A percentile compares a stretch with the other conserved stretches of the same genome.
Evolutionary conservation across 2,113 vertebrate species (phyloP).

Genomic region (Alligator sinensis): DNA sequence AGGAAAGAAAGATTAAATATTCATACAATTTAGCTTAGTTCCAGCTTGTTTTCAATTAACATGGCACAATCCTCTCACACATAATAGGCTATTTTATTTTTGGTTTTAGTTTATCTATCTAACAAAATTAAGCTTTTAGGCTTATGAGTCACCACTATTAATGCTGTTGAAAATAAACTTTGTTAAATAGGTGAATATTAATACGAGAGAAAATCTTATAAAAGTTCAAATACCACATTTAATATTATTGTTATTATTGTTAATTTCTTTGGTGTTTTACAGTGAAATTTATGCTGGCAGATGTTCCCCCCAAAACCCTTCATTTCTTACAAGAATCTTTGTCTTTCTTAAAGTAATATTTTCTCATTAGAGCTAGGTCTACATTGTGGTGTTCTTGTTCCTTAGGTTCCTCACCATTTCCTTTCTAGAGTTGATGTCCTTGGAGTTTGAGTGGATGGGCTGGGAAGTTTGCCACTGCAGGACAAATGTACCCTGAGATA

Average conservation of each 20-base stretch:
- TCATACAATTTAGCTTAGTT: slow-evolving; percentile 77
- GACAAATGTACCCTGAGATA: no score
- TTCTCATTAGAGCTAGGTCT: neutral
- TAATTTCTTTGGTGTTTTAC: neutral
- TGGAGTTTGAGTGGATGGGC: no score
- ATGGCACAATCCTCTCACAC: slow-evolving; percentile 74
- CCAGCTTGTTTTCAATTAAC: slow-evolving; percentile 79
- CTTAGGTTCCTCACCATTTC: no score
- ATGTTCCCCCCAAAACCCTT: neutral
- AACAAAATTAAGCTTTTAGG: slow-evolving; percentile 58
- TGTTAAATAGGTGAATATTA: slow-evolving; percentile 36
- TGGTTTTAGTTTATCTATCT: slow-evolving; percentile 69
- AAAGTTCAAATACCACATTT: slow-evolving; percentile 35
- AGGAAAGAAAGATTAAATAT: slow-evolving; percentile 75
- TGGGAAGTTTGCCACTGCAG: no score
- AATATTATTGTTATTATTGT: slow-evolving; percentile 43
- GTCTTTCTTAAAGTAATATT: neutral
- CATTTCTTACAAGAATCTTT: neutral
- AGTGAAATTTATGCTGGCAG: neutral
- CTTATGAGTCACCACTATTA: slow-evolving; percentile 55
- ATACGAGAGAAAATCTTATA: slow-evolving; percentile 16
- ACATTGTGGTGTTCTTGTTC: neutral
- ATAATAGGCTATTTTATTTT: slow-evolving; percentile 64
- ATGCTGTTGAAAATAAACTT: slow-evolving; percentile 48
- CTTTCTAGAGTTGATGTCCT: no score